Evolutionary conservation across 2,888 invertebrate species (phyloP), one percentile per base, ranked within the genome.

Genomic region (Xestobium rufovillosum): DNA sequence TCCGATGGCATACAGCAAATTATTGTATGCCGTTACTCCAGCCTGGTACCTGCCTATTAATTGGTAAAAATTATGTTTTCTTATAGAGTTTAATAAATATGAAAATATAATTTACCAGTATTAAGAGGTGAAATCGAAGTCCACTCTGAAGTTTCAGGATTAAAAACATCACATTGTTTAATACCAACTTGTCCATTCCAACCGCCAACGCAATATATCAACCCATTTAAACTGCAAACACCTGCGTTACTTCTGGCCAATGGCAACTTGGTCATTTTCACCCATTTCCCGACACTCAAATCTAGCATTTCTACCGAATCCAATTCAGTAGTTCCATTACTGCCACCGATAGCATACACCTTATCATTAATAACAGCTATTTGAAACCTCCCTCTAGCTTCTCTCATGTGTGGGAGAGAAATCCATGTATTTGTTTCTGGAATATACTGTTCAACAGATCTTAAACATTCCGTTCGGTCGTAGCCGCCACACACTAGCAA

Each of bases 401-500:
- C 74, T 36, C 72, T 72, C 87, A 90, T 85, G 44, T 74, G 71
- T 0, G 81, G 73, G 53, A 83, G 65, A 14, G 70, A 59, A 26
- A 66, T 59, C 89, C 90, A 90, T 34, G 65, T 66, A 66, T 87
- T 86, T 3, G 64, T 66, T 31, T 67, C 68, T 3, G 84, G 79
- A 55, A 79, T 73, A 68, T 85, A 90, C 28, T 76, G 73, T 66
- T 87, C 87, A 1, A 80, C 83, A 12, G 76, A 72, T 47, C 76
- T 75, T 50, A 90, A 69, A 59, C 88, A 89, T 60, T 88, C 85
- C 26, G 83, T 83, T 47, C 89, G 73, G 67, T 89, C 87, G 67
- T 90, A 89, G 4, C 84, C 83, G 75, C 86, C 89, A 67, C 85
- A 84, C 40, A 83, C 86, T 47, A 89, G 66, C 30, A 90, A 72